Evolutionary conservation across 1,140 invertebrate species (phyloP), one percentile per base, ranked within the genome.

Genomic region (Pseudomyrmex dendroicus): DNA sequence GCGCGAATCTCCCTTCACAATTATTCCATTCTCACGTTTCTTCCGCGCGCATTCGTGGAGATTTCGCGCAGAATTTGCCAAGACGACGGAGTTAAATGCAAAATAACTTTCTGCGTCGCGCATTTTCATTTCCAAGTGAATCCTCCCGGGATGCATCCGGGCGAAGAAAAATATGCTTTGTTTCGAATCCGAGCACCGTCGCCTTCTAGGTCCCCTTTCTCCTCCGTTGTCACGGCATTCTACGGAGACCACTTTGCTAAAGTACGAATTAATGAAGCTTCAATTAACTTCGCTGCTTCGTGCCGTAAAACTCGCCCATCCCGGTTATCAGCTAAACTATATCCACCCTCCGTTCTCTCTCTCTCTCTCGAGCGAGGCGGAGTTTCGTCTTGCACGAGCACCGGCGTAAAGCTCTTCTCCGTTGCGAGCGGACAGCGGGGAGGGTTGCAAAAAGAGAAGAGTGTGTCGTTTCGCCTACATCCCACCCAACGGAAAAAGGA

Each of bases 211-310:
- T n/a, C 7, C 2, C 62, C 0, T 25, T 5, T 25, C 12, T 22
- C 48, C 59, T 17, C 54, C n/a, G 17, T 17, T 22, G 52, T 50
- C 12, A 66, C 52, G 64, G 54, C 15, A 61, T 80, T 80, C 76
- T 72, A 22, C 22, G 56, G 76, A 61, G 76, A 80, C 76, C 66
- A 80, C 76, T 80, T 80, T 70, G 44, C 76, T 80, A 70, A 78
- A 80, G 76, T 70, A 80, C 76, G 66, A 80, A 80, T 80, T 80
- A 80, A 80, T 80, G 76, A 80, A 80, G 76, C 76, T 80, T 80
- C 76, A 80, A 80, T 80, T 80, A 80, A 80, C 76, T 80, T 80
- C 8, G 22, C 54, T 72, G 35, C 68, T 59, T 44, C 44, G 54
- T 50, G 64, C 44, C n/a, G 64, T 80, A 67, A 77, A 77, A 67